Conservation (phyloP, 2,797 vertebrate species). For the Pipistrellus kuhlii region DNA sequence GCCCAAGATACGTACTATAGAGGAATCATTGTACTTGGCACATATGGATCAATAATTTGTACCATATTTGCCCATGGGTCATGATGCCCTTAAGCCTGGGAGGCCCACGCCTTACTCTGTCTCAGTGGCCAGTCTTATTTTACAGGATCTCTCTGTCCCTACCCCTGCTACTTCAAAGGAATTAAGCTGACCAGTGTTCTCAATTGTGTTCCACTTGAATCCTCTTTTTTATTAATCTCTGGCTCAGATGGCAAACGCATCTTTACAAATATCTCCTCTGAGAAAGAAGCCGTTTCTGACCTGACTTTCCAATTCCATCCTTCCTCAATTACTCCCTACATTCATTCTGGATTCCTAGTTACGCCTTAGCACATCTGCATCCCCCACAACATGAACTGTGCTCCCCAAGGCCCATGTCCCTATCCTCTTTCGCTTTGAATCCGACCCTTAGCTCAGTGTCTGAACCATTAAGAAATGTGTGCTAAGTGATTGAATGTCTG, state of each 20-base stretch:
- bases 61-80: background rate
- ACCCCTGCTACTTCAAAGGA: background rate
- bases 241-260: background rate
- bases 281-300: background rate
- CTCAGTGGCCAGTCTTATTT: background rate
- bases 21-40: background rate
- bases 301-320: too few relatives aligned
- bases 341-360: background rate
- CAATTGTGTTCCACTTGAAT: background rate
- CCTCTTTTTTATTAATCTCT: background rate
- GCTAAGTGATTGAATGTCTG: background rate
- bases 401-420: background rate
- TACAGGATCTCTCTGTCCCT: background rate
- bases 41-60: background rate
- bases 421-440: background rate
- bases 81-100: background rate
- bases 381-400: fast-evolving
- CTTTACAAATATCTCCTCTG: background rate
- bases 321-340: background rate
- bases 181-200: background rate
- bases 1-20: too few relatives aligned
- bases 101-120: background rate
- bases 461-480: background rate
- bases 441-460: background rate
- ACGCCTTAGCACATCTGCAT: fast-evolving